Percentiles rank a stretch among this genome's conserved stretches.
phyloP scores from a whole-genome alignment of 2,888 invertebrate species.

The Cordilura impudica region DNA sequence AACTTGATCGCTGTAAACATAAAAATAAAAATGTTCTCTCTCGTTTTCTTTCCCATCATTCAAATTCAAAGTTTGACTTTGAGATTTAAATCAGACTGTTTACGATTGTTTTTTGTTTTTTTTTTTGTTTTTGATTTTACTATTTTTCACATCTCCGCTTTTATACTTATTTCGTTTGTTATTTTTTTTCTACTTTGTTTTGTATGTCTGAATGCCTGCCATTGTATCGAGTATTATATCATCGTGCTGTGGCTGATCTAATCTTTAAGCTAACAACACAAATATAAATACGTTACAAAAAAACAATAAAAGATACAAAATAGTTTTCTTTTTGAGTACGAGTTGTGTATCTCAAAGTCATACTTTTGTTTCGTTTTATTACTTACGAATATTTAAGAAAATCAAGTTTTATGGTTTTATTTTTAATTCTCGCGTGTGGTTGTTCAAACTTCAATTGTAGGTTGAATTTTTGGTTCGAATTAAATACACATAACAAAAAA shows the following conservation, averaged over 20 bases:
- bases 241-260: conserved; percentile 59
- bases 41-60: not conserved
- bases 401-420: conserved; percentile 24
- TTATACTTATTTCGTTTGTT: not conserved
- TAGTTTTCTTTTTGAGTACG: conserved; percentile 35
- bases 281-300: conserved; percentile 20
- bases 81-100: conserved; percentile 5
- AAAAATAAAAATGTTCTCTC: conserved; percentile 1
- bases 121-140: not conserved
- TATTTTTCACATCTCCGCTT: not conserved
- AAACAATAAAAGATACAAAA: conserved; percentile 5
- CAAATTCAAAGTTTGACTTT: not conserved
- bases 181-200: not conserved
- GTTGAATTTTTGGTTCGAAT: conserved; percentile 44
- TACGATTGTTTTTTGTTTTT: not conserved
- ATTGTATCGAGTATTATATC: conserved; percentile 51
- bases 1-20: conserved; percentile 37
- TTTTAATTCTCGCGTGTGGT: not conserved
- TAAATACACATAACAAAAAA: no score
- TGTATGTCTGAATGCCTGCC: not conserved
- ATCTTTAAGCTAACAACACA: conserved; percentile 33
- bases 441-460: conserved; percentile 38
- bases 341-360: conserved; percentile 55
- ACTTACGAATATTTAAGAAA: conserved; percentile 29
- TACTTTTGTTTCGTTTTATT: conserved; percentile 14